These are phyloP conservation scores for Oxyteleia sp. DNA, from an alignment of 2,888 invertebrate genomes.

Conservation along the genomic window DNA sequence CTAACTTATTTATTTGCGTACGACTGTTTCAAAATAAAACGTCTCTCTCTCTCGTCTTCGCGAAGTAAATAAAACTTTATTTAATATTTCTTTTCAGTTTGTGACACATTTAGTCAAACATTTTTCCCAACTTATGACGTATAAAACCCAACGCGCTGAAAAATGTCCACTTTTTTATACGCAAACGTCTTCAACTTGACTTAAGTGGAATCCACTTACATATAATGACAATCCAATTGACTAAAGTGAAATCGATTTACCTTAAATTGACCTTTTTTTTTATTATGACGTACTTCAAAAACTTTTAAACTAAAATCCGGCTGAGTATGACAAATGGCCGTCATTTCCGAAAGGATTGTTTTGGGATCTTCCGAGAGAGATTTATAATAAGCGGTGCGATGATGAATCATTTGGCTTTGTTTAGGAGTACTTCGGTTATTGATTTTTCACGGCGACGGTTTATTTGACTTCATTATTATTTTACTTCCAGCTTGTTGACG, in stretches of 20 bases:
- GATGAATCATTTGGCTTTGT: slow-evolving; percentile 53
- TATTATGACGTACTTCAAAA: slow-evolving; percentile 58
- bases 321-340: slow-evolving; percentile 61
- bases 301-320: slow-evolving; percentile 62
- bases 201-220: slow-evolving; percentile 71
- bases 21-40: too few relatives aligned
- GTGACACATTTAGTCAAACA: slow-evolving; percentile 70
- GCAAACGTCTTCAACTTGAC: slow-evolving; percentile 70
- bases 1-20: too few relatives aligned
- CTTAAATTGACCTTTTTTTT: slow-evolving; percentile 70
- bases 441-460: slow-evolving; percentile 16
- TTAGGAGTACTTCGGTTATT: slow-evolving; percentile 32
- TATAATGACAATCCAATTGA: slow-evolving; percentile 70
- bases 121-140: slow-evolving; percentile 66
- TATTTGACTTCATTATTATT: slow-evolving; percentile 5
- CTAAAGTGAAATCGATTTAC: slow-evolving; percentile 73
- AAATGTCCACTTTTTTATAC: slow-evolving; percentile 65
- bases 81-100: too few relatives aligned
- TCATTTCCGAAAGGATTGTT: slow-evolving; percentile 56
- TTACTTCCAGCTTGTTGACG: neutral
- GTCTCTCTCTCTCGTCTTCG: too few relatives aligned
- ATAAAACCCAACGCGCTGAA: slow-evolving; percentile 53
- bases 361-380: slow-evolving; percentile 36
- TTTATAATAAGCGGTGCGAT: slow-evolving; percentile 49
- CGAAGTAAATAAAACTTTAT: too few relatives aligned